These are phyloP conservation scores for Subacronicta megacephala DNA, from an alignment of 2,888 invertebrate species.

Conservation along the genomic window DNA sequence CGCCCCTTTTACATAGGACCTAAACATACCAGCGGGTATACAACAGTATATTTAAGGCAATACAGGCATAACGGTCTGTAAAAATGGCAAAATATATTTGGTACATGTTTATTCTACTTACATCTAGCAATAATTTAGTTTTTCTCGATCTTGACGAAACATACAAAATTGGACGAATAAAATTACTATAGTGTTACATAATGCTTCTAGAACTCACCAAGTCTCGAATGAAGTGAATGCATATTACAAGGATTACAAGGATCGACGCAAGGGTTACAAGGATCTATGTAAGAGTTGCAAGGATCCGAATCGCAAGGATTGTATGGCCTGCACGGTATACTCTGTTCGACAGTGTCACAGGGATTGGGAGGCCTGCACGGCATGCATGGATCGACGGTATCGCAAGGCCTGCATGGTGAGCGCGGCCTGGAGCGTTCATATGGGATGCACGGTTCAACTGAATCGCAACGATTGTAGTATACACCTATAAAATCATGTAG, in stretches of 20 bases:
- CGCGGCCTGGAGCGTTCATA: constrained; percentile 3
- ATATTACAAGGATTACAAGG: constrained; percentile 18
- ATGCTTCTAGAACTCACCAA: constrained; percentile 79
- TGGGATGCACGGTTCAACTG: constrained; percentile 50
- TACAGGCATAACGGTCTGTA: too few species aligned
- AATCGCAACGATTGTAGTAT: constrained; percentile 60
- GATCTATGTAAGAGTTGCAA: constrained; percentile 17
- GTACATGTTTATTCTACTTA: too few species aligned
- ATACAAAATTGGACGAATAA: too few species aligned
- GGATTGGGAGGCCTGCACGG: constrained; percentile 6
- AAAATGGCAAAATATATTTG: too few species aligned
- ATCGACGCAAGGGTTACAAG: constrained; percentile 13
- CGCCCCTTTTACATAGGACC: too few species aligned
- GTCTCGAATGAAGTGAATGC: constrained; percentile 67
- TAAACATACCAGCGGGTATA: too few species aligned
- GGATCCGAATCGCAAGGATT: constrained; percentile 3
- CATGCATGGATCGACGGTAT: constrained; percentile 44
- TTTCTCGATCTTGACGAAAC: too few species aligned
- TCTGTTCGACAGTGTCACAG: constrained; percentile 21
- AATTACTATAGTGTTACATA: too few species aligned
- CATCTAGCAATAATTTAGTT: too few species aligned
- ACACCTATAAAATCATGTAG: constrained; percentile 68
- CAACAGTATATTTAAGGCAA: too few species aligned
- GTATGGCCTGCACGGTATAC: constrained; percentile 4
- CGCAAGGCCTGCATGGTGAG: constrained; percentile 20